Evolutionary conservation across 2,797 vertebrate species (phyloP), one percentile per base, ranked within the genome.

Genomic region (Alca torda): DNA sequence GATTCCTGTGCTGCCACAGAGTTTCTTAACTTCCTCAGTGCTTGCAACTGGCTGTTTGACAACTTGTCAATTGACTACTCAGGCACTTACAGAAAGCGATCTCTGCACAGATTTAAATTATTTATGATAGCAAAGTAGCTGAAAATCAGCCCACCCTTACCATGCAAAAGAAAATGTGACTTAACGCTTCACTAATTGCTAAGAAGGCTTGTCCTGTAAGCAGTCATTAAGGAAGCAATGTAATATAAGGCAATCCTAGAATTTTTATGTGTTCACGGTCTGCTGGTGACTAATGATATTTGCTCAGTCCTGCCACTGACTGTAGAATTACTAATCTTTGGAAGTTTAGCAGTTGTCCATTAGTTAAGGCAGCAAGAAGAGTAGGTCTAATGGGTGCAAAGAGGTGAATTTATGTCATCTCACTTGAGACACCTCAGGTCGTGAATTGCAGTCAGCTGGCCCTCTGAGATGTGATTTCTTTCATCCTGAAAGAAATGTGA

Each of bases 81-180:
- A 77, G 74, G 92, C 90, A 94, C 83, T 97, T 97, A 86, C 37
- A 93, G 77, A 92, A 89, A 95, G 59, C 63, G 46, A 90, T 90
- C 63, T 84, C 90, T 61, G 60, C 48, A 76, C 41, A n/a, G 81
- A 72, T 85, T 91, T 96, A 90, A 96, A 97, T 94, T 89, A 96
- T 96, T 96, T 94, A 95, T 91, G 60, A 77, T 13, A 33, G 84
- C 60, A 92, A 97, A 97, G 95, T 91, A 96, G 86, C 53, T 93
- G 96, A 93, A 93, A 95, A 95, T 94, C 82, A 96, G 81, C 90
- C 81, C 21, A 41, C 60, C 63, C 87, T 94, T 92, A 93, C 41
- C 39, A 91, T 73, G 81, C 26, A 80, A 63, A 81, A 84, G 63
- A 79, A 93, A 92, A 93, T 67, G 87, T 70, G 87, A 77, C 74